Evolutionary conservation across 2,113 vertebrate species (phyloP).

Genomic region (Entomyzon cyanotis): DNA sequence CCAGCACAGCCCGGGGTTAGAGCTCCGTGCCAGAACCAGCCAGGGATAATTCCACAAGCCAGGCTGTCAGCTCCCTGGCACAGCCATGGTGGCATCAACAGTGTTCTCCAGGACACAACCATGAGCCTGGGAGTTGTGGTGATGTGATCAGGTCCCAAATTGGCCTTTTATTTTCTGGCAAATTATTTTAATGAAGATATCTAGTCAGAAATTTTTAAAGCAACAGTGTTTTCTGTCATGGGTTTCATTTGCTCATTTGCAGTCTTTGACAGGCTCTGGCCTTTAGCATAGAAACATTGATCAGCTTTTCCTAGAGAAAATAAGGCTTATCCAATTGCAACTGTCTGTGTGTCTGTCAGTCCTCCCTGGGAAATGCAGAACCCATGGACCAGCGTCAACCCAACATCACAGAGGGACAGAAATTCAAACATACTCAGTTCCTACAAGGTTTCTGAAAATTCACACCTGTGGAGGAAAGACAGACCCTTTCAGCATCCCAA

Average conservation of each 20-base stretch:
- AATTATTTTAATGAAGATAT: neutral
- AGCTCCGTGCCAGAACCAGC: rapidly evolving
- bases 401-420: neutral
- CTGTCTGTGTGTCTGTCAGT: neutral
- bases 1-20: neutral
- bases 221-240: neutral
- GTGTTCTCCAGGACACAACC: neutral
- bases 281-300: neutral
- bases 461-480: neutral
- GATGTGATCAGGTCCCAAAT: neutral
- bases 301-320: neutral
- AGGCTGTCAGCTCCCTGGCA: neutral
- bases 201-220: neutral
- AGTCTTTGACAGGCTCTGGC: neutral
- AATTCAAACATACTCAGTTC: neutral
- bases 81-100: rapidly evolving
- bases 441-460: neutral
- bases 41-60: rapidly evolving
- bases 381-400: neutral
- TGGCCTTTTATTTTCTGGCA: neutral
- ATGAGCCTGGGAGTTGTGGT: neutral
- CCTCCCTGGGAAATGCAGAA: neutral
- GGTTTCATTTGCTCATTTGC: neutral
- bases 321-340: neutral
- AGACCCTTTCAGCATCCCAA: neutral